Evolutionary conservation across 1,140 invertebrate genomes (phyloP).

Genomic region (Coboldia fuscipes): DNA sequence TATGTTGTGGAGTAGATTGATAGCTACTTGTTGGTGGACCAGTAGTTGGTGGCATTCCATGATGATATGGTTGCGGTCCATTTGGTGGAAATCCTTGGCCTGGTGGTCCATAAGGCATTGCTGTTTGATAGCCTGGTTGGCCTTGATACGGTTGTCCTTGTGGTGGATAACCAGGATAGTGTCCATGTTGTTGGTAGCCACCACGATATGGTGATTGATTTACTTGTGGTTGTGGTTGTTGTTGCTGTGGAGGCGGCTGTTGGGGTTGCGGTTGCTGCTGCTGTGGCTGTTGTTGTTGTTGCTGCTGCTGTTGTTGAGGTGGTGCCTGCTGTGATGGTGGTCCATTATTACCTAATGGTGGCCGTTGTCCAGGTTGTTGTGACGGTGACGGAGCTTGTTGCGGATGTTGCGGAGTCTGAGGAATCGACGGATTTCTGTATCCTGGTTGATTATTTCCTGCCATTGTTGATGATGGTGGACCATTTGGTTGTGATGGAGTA

Average conservation of each 20-base stretch:
- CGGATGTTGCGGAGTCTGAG: too few relatives aligned
- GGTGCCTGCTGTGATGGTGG: conserved; percentile 3
- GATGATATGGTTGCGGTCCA: conserved; percentile 22
- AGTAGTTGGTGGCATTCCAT: conserved; percentile 11
- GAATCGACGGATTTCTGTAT: conserved; percentile 19
- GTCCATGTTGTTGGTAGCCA: conserved; percentile 24
- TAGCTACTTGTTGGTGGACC: conserved; percentile 8
- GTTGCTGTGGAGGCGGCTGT: conserved; percentile 1
- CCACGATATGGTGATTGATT: conserved; percentile 21
- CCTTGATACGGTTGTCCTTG: conserved; percentile 21
- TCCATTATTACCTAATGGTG: conserved; percentile 21
- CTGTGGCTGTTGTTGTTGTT: conserved; percentile 6
- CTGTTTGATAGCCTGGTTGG: conserved; percentile 22
- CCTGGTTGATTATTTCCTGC: conserved; percentile 23
- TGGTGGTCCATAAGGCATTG: conserved; percentile 17
- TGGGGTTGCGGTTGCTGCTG: conserved; percentile 5
- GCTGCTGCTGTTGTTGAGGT: conserved; percentile 7
- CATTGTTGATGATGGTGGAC: conserved; percentile 12
- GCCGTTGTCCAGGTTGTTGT: conserved; percentile 22
- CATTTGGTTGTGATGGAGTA: background rate
- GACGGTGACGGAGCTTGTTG: conserved; percentile 29
- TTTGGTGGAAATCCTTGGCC: conserved; percentile 14
- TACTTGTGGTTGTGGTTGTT: conserved; percentile 10
- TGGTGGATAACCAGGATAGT: conserved; percentile 27
- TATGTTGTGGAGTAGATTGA: conserved; percentile 11